Conservation (phyloP, 2,888 invertebrate genomes). For the Scaptomyza tumidula region DNA sequence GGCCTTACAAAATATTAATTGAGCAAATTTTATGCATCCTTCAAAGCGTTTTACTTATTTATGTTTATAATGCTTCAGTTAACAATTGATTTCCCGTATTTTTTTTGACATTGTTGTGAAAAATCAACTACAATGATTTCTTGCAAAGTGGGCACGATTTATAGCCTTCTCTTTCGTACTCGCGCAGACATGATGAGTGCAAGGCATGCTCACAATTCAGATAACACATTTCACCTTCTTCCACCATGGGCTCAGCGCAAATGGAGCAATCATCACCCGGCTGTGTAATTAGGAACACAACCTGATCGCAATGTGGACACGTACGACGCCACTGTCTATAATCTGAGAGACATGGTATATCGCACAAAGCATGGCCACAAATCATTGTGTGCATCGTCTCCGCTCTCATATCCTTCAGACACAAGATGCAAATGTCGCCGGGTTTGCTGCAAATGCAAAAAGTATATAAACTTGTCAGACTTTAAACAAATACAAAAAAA, state of each 20-base stretch:
- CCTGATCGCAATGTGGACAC: conserved; percentile 37
- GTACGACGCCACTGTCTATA: conserved; percentile 2
- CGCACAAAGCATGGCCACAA: conserved; percentile 59
- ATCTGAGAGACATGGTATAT: conserved; percentile 2
- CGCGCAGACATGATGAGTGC: conserved; percentile 36
- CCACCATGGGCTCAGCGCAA: conserved; percentile 47
- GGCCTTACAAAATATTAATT: no score
- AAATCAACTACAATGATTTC: conserved; percentile 1
- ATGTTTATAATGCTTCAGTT: conserved; percentile 26
- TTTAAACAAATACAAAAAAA: not conserved
- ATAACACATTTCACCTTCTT: conserved; percentile 7
- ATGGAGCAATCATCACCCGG: conserved; percentile 58
- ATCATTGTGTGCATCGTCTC: conserved; percentile 36
- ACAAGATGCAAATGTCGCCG: conserved; percentile 49
- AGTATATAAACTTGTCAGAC: not conserved
- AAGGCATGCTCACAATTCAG: conserved; percentile 62
- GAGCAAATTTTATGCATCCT: conserved; percentile 18
- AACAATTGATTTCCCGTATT: not conserved
- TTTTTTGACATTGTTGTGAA: no score
- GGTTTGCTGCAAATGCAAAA: conserved; percentile 35
- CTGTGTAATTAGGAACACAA: conserved; percentile 11
- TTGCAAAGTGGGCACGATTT: conserved; percentile 48
- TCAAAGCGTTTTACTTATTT: not conserved
- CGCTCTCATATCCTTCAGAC: conserved; percentile 4
- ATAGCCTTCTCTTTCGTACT: not conserved